These are phyloP conservation scores for Gastrophryne carolinensis DNA, from an alignment of 2,797 vertebrate species.

Conservation along the genomic window DNA sequence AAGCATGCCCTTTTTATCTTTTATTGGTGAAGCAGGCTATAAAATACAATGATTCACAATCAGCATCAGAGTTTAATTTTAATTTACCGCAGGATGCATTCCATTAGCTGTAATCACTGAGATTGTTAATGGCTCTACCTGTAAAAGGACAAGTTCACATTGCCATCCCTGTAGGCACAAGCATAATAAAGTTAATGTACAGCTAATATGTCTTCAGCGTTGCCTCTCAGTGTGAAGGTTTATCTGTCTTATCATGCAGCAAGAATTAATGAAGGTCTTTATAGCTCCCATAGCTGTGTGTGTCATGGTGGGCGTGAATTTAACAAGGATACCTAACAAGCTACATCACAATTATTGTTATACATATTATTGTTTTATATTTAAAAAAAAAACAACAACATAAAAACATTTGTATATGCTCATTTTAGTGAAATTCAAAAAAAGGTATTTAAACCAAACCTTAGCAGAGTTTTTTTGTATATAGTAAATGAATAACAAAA, in stretches of 20 bases:
- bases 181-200: constrained; percentile 38
- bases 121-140: constrained; percentile 46
- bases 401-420: no score
- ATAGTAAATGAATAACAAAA: no score
- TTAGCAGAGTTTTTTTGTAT: no score
- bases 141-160: constrained; percentile 54
- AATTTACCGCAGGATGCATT: constrained; percentile 55
- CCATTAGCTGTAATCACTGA: constrained; percentile 46
- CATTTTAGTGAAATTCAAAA: no score
- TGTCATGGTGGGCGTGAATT: constrained; percentile 22
- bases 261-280: constrained; percentile 33
- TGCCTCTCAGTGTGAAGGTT: constrained; percentile 33
- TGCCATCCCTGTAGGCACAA: constrained; percentile 49
- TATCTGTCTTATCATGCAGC: constrained; percentile 36
- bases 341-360: no score
- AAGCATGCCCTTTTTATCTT: constrained; percentile 60
- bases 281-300: constrained; percentile 26
- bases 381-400: no score
- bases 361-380: no score
- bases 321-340: no score
- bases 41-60: constrained; percentile 61
- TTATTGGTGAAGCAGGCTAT: constrained; percentile 57
- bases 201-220: constrained; percentile 35
- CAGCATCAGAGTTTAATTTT: constrained; percentile 55
- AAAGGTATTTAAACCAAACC: no score